These are phyloP conservation scores for Chionoecetes opilio DNA, from an alignment of 1,140 invertebrate genomes.

Conservation along the genomic window DNA sequence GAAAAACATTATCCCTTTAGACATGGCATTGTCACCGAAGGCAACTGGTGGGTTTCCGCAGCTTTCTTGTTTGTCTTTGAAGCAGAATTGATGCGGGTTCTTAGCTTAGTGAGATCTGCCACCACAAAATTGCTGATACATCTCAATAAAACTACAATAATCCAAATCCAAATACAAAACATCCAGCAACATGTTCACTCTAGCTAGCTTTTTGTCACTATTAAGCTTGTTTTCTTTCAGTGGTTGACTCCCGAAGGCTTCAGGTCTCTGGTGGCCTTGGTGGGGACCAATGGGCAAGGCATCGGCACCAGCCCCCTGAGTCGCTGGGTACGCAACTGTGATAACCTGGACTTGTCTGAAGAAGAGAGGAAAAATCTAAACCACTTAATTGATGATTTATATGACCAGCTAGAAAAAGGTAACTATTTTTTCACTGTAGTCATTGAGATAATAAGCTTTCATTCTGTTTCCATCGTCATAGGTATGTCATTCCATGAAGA, in stretches of 20 bases:
- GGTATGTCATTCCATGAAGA: too few species aligned
- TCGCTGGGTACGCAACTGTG: constrained; percentile 92
- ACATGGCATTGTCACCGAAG: too few species aligned
- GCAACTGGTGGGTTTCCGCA: too few species aligned
- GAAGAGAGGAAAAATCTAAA: constrained; percentile 89
- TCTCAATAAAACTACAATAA: too few species aligned
- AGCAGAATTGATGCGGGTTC: too few species aligned
- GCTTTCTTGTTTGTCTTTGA: too few species aligned
- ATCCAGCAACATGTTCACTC: too few species aligned
- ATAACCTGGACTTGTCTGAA: constrained; percentile 87
- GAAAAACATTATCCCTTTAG: too few species aligned
- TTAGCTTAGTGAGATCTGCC: too few species aligned
- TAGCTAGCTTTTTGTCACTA: too few species aligned
- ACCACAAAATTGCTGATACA: too few species aligned
- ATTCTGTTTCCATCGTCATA: not conserved
- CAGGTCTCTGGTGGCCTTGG: constrained; percentile 91
- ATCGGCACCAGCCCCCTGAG: constrained; percentile 95
- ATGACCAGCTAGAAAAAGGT: constrained; percentile 93
- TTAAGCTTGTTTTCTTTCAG: constrained; percentile 84
- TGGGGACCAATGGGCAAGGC: constrained; percentile 97
- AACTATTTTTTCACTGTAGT: constrained; percentile 40
- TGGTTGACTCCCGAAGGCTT: constrained; percentile 95
- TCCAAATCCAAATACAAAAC: too few species aligned
- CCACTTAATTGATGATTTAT: constrained; percentile 91
- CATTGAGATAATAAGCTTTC: not conserved